Evolutionary conservation across 2,888 invertebrate species (phyloP), one percentile per base, ranked within the genome.

Genomic region (Hypsopygia costalis): DNA sequence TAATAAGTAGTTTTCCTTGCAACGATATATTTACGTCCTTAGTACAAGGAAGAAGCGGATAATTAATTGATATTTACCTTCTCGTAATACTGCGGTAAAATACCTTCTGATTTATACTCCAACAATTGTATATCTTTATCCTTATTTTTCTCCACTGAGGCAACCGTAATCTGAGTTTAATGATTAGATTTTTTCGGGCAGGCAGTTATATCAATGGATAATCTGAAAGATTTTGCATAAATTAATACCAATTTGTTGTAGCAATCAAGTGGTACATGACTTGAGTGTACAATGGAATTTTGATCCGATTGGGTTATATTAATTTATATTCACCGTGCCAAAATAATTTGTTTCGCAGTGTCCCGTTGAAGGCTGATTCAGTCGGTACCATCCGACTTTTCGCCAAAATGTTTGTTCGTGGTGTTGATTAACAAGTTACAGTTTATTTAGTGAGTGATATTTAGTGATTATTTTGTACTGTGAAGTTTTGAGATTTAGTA

Each of bases 331-430:
- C 47, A 43, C 44, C 28, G 6, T 16, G 11, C 12, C 6, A 6
- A 25, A 37, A 8, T 9, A 10, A 10, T 32, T 28, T 33, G 8
- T 20, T 16, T 16, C 12, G 1, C 39, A 33, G 31, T n/a, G 33
- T 28, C 11, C 6, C 12, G 31, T 8, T 1, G 31, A 31, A 8
- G 11, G 8, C 31, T 6, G 11, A 31, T 11, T 31, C 4, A 16
- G 16, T 16, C 16, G 16, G 16, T 16, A 4, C 4, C 16, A 4
- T 16, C 16, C 11, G 12, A 12, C 3, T 31, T 31, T 38, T 25
- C 10, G 11, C 7, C 58, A 82, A 76, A 75, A 85, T 87, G 86
- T 86, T 85, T 62, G 81, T 64, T 50, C 82, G 82, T 51, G 86
- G 86, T 58, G 86, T 87, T 46, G 86, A 81, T 69, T 85, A 58